Base-by-base conservation (phyloP, 2,888 invertebrate genomes). In the Hybos culiciformis region DNA sequence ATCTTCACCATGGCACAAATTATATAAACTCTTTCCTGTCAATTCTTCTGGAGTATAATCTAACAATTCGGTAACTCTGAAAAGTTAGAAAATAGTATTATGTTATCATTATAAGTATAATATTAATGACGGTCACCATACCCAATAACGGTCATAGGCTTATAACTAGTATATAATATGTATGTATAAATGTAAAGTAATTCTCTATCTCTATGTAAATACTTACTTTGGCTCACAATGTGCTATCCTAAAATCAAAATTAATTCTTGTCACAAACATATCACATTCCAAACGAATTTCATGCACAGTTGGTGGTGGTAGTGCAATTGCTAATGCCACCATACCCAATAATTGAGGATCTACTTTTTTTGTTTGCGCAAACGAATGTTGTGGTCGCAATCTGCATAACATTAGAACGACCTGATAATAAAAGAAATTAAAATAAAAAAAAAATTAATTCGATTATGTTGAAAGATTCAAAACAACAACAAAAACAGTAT, bases 251-350 rank as follows among this genome's bases (percentile, higher is more conserved):
- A 96, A 91, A 69, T 94, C 92, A 58, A 94, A 92, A 65, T 84
- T 90, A 59, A 96, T 85, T 60, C 93, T 78, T 47, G 92, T 94
- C 56, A 96, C 94, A 68, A 96, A 96, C 88, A 90, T 90, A 63
- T 91, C 91, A 42, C 86, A 80, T 67, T 94, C 94, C 54, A 96
- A 73, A 54, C 93, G 78, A 56, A 94, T 91, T 71, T 96, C 96
- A 63, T 96, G 93, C 51, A 96, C 91, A 50, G 92, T 92, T 11
- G 96, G 94, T 12, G 96, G 94, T 37, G 96, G 96, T 52, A 96
- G 71, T 9, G 94, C 96, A 54, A 96, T 93, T 52, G 94, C 96
- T 55, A 96, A 63, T 5, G 88, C 94, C 45, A 94, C 92, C 84
- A 94, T 85, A 19, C 94, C 94, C 54, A 96, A 69, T 23, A 91